A percentile compares a stretch with the other conserved stretches of the same genome.
phyloP scores from a whole-genome alignment of 2,113 vertebrate genomes.

The Platanista minor region DNA sequence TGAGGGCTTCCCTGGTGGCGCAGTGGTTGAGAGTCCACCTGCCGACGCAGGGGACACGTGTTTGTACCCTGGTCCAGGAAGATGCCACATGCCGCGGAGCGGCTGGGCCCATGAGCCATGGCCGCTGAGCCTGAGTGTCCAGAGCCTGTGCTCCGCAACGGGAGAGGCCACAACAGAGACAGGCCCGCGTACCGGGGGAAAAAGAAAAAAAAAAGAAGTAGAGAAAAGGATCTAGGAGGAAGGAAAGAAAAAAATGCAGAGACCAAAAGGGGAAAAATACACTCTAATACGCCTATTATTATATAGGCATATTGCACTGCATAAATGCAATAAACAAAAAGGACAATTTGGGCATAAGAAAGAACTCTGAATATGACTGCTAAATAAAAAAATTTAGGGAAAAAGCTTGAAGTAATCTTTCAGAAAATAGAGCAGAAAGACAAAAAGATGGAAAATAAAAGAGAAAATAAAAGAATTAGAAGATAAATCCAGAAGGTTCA shows the following conservation, averaged over 20 bases:
- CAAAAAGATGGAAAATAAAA: not conserved
- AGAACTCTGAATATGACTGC: not conserved
- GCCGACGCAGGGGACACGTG: no score
- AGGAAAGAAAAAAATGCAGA: not conserved
- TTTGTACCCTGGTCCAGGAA: no score
- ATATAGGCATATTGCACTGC: not conserved
- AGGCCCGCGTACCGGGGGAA: no score
- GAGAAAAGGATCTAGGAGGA: not conserved
- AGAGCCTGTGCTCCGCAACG: no score
- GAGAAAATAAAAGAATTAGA: not conserved
- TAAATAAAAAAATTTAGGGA: not conserved
- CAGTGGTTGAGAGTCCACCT: no score
- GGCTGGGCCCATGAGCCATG: no score
- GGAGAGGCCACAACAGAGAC: no score
- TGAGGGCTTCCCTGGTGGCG: not conserved
- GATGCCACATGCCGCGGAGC: no score
- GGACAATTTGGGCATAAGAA: not conserved
- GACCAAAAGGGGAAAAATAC: not conserved
- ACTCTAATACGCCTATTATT: not conserved
- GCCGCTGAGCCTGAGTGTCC: no score
- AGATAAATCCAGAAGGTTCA: not conserved
- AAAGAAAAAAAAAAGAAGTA: not conserved
- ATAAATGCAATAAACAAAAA: not conserved
- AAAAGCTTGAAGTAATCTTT: not conserved
- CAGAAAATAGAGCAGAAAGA: constrained; percentile 5